phyloP scores from a whole-genome alignment of 2,113 vertebrate species.

The Menidia beryllina region DNA sequence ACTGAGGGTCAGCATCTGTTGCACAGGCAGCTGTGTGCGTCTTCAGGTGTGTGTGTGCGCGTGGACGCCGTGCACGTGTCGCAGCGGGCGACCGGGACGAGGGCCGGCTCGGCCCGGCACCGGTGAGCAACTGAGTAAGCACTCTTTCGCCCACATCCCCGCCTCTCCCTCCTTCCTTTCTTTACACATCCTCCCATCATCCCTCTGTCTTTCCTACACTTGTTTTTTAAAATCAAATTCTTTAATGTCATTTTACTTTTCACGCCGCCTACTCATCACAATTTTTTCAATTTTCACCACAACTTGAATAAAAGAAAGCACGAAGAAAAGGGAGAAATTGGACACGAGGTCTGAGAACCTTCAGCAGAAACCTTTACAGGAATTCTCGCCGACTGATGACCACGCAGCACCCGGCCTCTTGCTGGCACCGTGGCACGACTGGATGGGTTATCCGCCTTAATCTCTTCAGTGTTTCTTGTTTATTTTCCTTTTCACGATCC shows the following conservation, averaged over 20 bases:
- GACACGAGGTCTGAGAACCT: neutral
- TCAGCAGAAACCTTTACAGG: neutral
- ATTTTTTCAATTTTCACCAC: too few relatives aligned
- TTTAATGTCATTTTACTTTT: neutral
- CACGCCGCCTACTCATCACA: neutral
- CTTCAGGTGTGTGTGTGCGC: slow-evolving; percentile 30
- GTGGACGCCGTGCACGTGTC: slow-evolving; percentile 32
- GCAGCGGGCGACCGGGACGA: slow-evolving; percentile 58
- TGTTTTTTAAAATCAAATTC: neutral
- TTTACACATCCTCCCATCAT: neutral
- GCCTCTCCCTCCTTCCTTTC: slow-evolving; percentile 9
- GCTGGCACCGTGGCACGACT: neutral
- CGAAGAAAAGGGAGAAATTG: neutral
- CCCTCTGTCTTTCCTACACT: neutral
- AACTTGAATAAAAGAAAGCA: neutral
- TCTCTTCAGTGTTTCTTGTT: too few relatives aligned
- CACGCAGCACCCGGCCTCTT: too few relatives aligned
- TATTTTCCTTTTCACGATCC: too few relatives aligned
- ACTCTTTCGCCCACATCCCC: slow-evolving; percentile 51
- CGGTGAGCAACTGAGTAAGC: slow-evolving; percentile 72
- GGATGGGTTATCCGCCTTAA: neutral
- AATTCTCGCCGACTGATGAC: neutral
- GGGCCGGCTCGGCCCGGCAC: slow-evolving; percentile 59
- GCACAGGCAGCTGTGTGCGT: slow-evolving; percentile 17
- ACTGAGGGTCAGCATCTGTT: slow-evolving; percentile 46